A percentile compares a stretch with the other conserved stretches of the same genome.
These are phyloP conservation scores for Tympanoctomys barrerae DNA, from an alignment of 2,797 vertebrate genomes.

Conservation along the genomic window DNA sequence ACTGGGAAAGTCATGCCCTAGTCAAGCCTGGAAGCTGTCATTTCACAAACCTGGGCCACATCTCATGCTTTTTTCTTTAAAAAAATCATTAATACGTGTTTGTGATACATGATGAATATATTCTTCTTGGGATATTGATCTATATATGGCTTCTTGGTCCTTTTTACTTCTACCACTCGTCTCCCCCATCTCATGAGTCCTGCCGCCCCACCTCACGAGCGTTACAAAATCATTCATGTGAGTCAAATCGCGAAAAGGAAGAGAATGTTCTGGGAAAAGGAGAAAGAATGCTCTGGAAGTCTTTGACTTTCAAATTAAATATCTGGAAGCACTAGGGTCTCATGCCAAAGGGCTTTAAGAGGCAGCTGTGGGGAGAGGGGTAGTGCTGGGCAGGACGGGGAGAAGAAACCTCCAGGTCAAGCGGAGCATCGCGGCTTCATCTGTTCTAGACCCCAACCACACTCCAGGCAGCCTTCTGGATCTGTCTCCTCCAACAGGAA, in stretches of 20 bases:
- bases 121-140: neutral
- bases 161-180: neutral
- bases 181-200: neutral
- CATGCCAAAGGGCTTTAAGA: neutral
- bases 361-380: too few relatives aligned
- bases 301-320: conserved; percentile 13
- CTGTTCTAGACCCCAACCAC: accelerated
- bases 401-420: neutral
- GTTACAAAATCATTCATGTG: neutral
- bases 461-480: neutral
- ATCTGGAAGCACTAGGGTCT: neutral
- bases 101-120: neutral
- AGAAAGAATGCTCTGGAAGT: neutral
- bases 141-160: neutral
- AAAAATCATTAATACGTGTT: neutral
- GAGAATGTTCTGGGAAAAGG: neutral
- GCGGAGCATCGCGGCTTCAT: neutral
- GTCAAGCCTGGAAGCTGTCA: neutral
- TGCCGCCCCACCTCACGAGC: neutral
- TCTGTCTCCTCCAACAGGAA: neutral
- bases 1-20: neutral
- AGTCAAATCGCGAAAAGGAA: neutral
- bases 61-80: neutral
- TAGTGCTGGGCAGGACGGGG: neutral
- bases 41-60: neutral